Evolutionary conservation across 1,140 invertebrate genomes (phyloP).

Genomic region (Sipha flava): DNA sequence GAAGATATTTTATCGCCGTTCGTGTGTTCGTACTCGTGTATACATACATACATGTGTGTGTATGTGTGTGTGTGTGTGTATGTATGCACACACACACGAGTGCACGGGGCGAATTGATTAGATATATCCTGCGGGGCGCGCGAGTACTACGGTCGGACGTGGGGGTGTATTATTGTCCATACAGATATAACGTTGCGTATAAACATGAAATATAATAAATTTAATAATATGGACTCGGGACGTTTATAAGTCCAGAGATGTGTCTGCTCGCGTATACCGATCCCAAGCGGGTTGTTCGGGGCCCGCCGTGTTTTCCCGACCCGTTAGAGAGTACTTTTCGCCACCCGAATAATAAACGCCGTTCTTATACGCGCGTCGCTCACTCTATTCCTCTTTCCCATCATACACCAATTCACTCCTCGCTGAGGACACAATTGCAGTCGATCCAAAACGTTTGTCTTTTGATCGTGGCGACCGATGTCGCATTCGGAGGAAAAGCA

Average conservation of each 20-base stretch:
- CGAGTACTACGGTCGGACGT: neutral
- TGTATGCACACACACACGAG: no score
- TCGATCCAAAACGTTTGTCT: no score
- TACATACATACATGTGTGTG: no score
- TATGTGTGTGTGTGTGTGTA: no score
- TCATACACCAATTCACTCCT: no score
- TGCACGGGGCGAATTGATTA: constrained; percentile 5
- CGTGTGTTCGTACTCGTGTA: no score
- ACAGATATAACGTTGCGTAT: neutral
- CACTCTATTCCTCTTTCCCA: no score
- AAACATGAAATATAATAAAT: neutral
- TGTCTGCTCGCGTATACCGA: neutral
- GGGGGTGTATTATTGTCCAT: neutral
- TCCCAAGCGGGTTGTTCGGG: constrained; percentile 18
- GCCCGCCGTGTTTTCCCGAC: neutral
- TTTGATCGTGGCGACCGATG: no score
- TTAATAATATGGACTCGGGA: constrained; percentile 15
- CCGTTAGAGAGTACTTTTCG: neutral
- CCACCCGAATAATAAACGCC: constrained; percentile 6
- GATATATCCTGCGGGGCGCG: neutral
- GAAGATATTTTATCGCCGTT: constrained; percentile 5
- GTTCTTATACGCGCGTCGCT: neutral
- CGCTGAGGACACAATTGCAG: no score
- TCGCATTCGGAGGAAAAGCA: no score
- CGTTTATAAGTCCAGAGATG: neutral